These are phyloP conservation scores for Orthonychiurus folsomi DNA, from an alignment of 2,888 invertebrate species.

Conservation along the genomic window DNA sequence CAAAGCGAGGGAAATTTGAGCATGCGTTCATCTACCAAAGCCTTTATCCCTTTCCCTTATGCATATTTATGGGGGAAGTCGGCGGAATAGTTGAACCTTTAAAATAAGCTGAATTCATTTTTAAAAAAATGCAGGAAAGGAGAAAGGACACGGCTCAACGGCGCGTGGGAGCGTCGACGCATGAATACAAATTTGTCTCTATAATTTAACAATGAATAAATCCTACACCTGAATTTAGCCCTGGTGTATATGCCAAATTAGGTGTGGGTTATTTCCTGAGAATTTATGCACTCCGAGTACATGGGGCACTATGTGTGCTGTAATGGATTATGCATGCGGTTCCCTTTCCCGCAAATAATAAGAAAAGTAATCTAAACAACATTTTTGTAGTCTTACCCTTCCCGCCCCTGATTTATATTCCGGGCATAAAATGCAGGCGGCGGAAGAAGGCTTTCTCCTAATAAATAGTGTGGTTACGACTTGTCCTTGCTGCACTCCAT, in stretches of 20 bases:
- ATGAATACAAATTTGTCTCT: no score
- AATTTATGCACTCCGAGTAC: no score
- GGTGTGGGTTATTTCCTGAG: no score
- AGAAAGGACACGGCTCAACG: no score
- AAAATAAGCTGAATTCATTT: no score
- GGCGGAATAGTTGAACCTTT: no score
- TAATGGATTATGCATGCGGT: not conserved
- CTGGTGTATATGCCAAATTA: no score
- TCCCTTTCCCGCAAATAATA: not conserved
- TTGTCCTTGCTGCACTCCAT: not conserved
- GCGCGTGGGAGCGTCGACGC: no score
- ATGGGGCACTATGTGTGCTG: no score
- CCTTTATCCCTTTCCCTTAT: not conserved
- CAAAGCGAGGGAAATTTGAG: not conserved
- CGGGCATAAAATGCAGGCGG: not conserved
- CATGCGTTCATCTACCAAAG: not conserved
- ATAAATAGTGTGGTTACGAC: not conserved
- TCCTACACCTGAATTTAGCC: no score
- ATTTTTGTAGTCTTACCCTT: not conserved
- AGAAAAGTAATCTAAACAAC: constrained; percentile 1
- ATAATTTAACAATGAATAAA: no score
- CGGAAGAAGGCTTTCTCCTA: not conserved
- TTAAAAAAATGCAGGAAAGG: no score
- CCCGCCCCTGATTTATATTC: not conserved
- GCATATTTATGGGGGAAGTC: constrained; percentile 1